phyloP scores from a whole-genome alignment of 2,797 vertebrate genomes.

The Acrossocheilus wenchowensis region DNA sequence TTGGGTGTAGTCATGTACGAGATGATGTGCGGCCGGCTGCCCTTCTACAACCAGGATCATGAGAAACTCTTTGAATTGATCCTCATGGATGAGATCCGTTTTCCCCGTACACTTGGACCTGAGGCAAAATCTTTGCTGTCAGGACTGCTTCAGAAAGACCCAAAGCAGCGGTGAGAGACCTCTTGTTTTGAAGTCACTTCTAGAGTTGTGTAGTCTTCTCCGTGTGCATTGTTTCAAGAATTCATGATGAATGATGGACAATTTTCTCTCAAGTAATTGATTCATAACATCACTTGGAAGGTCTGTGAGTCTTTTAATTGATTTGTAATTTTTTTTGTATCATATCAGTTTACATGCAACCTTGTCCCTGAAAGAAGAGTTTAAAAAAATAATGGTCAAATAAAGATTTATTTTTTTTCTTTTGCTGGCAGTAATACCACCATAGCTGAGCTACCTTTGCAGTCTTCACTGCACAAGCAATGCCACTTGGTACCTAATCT shows the following conservation, averaged over 20 bases:
- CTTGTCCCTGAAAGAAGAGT: no score
- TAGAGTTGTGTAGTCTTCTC: not conserved
- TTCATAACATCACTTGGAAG: not conserved
- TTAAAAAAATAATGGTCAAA: no score
- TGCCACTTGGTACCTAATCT: no score
- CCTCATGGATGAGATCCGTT: slow-evolving; percentile 87
- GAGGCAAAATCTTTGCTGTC: slow-evolving; percentile 85
- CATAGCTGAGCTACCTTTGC: not conserved
- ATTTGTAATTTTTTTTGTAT: not conserved
- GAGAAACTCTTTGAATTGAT: slow-evolving; percentile 89
- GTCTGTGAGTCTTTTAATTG: not conserved
- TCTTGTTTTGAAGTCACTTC: not conserved
- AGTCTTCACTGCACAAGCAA: no score
- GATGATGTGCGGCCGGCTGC: slow-evolving; percentile 88
- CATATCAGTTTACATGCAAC: not conserved
- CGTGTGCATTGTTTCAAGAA: not conserved
- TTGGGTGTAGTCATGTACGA: slow-evolving; percentile 90
- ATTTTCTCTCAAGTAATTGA: not conserved
- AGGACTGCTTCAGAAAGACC: slow-evolving; percentile 86
- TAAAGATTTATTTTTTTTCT: no score
- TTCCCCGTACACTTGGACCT: slow-evolving; percentile 84
- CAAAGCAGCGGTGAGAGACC: slow-evolving; percentile 80
- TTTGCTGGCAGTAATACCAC: no score
- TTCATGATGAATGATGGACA: not conserved
- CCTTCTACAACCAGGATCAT: slow-evolving; percentile 89